Evolutionary conservation across 2,888 invertebrate genomes (phyloP).

Genomic region (Netelia fuscicornis): DNA sequence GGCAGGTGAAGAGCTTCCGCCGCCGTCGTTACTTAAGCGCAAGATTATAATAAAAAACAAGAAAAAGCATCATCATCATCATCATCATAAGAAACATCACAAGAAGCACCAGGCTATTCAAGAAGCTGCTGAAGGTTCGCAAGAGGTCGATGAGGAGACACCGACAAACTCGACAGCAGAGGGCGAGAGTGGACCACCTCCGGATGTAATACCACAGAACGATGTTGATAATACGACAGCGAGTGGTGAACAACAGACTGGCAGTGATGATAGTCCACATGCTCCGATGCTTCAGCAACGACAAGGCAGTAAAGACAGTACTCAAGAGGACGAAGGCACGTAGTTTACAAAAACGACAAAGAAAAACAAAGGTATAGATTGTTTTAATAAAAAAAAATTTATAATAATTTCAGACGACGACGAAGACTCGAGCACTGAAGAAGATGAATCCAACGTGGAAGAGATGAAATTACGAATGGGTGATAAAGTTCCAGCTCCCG

Average conservation of each 20-base stretch:
- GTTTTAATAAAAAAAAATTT: not conserved
- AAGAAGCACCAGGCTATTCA: conserved; percentile 82
- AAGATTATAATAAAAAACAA: conserved; percentile 99
- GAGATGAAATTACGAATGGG: conserved; percentile 83
- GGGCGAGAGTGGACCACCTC: conserved; percentile 81
- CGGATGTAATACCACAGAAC: conserved; percentile 80
- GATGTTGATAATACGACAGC: conserved; percentile 77
- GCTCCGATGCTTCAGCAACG: conserved; percentile 88
- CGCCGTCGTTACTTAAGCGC: conserved; percentile 92
- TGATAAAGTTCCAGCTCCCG: conserved; percentile 81
- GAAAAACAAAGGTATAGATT: not conserved
- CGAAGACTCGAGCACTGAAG: conserved; percentile 88
- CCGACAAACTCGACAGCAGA: conserved; percentile 77
- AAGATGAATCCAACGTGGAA: conserved; percentile 88
- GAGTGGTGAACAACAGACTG: conserved; percentile 81
- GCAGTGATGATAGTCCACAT: conserved; percentile 88
- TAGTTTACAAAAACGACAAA: conserved; percentile 5
- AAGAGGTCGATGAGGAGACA: conserved; percentile 85
- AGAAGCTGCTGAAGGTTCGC: conserved; percentile 82
- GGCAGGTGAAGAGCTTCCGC: conserved; percentile 92
- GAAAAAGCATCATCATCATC: conserved; percentile 95
- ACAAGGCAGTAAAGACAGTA: conserved; percentile 93
- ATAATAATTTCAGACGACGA: conserved; percentile 83
- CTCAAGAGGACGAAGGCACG: conserved; percentile 86
- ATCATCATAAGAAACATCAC: conserved; percentile 88